Base-by-base conservation (phyloP, 2,888 invertebrate species). In the Drosophila quinaria region DNA sequence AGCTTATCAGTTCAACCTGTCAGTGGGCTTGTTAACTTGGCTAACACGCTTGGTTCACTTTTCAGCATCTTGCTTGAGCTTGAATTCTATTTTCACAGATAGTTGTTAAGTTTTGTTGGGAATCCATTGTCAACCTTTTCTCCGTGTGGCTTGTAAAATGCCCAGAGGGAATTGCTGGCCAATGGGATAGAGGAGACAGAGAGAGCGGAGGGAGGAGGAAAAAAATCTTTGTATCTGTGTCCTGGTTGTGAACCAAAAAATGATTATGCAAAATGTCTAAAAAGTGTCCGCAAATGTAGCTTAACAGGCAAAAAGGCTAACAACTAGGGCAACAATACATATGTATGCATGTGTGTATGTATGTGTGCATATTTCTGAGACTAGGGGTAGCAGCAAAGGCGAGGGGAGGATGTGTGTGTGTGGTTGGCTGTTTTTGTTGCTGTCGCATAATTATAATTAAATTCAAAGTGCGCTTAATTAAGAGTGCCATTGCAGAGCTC, bases 401-500 rank as follows among this genome's bases (percentile, higher is more conserved):
- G 15, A 10, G 10, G 9, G 9, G n/a, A 1, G 17, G 59, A 41
- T 15, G 44, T 4, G 15, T 33, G 13, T n/a, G 4, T 31, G 62
- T 19, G 31, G 31, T 22, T 35, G 17, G 41, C n/a, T 25, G 31
- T 60, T 70, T 31, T 39, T 65, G 49, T 44, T 62, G 44, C 42
- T 74, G 65, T 33, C 64, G 77, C 87, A 81, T 84, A 87, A 83
- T 87, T 79, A 83, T 85, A 84, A 89, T 85, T 89, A 89, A 89
- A 89, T 87, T 80, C 65, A 72, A 87, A 87, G 78, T 85, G 80
- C 88, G 82, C 75, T 82, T 87, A 85, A 89, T 85, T 88, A 88
- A 81, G 87, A 77, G 76, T 64, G 67, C 69, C 71, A 69, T 70
- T 60, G 60, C 58, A 52, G 55, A 46, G 70, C 84, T 74, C 70